Evolutionary conservation across 2,797 vertebrate genomes (phyloP), one percentile per base, ranked within the genome.

Genomic region (Heteromormyrus szaboi): DNA sequence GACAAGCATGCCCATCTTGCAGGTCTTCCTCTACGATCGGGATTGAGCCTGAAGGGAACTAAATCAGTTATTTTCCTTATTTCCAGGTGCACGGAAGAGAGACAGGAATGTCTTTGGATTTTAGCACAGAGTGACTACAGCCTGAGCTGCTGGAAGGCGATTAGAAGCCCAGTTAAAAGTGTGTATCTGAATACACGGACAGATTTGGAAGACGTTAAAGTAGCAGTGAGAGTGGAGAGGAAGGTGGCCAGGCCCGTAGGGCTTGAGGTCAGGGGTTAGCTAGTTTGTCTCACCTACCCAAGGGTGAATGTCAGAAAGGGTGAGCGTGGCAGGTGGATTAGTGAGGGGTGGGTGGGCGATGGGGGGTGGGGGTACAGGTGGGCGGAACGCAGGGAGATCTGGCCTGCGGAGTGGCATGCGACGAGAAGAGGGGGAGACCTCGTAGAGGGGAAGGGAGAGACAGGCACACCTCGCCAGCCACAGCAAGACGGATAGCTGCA

Each of bases 401-500:
- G 33, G 19, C 48, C 29, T 54, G 37, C 14, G 25, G 88, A 33
- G 50, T 22, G 50, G 54, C n/a, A 56, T 25, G 41, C 54, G 54
- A 44, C 12, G 54, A 62, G 44, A 41, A 83, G 22, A 9, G 56
- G 88, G 37, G 22, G 54, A 59, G 22, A 44, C 19, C n/a, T 25
- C 2, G 25, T 65, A 48, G 86, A 25, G 51, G 68, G 25, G 68
- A 62, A 88, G 8, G 29, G 62, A 62, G 17, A 50, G 88, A 48
- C 79, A 33, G n/a, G 25, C 84, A 19, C 48, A 76, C 50, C 14
- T 56, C 19, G 14, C n/a, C 50, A 51, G 37, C 59, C 79, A 5
- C 65, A 88, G 33, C 68, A 81, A 85, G 88, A 50, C 8, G 51
- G 54, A 89, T 85, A 41, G n/a, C 33, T 56, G 12, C n/a, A 53